Percentiles rank a stretch among this genome's conserved stretches.
Conservation (phyloP, 2,797 vertebrate species). For the Trichosurus vulpecula region DNA sequence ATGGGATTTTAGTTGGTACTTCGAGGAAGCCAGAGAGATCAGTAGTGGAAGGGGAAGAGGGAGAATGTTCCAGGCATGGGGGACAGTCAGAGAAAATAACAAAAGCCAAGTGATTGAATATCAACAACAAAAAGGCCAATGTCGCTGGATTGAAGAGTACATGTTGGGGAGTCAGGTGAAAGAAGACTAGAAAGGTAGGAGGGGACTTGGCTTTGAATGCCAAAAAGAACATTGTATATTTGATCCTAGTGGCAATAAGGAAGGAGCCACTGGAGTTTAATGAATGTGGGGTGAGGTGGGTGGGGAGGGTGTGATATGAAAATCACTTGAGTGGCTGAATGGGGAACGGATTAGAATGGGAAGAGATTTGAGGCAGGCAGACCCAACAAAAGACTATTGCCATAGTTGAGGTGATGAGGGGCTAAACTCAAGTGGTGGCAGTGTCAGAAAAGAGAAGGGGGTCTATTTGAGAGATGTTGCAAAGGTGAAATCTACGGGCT, state of each 20-base stretch:
- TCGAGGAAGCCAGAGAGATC: not conserved
- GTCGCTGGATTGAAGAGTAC: not conserved
- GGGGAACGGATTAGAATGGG: not conserved
- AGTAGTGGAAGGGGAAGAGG: not conserved
- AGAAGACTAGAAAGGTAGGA: not conserved
- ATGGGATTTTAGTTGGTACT: not conserved
- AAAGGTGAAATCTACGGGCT: not conserved
- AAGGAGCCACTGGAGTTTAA: not conserved
- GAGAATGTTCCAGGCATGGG: not conserved
- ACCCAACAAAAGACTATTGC: not conserved
- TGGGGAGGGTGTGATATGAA: not conserved
- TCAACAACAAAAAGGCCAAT: not conserved
- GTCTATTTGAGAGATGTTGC: not conserved
- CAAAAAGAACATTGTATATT: not conserved
- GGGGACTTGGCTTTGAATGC: not conserved
- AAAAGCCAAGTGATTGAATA: not conserved
- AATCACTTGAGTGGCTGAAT: not conserved
- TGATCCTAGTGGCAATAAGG: not conserved
- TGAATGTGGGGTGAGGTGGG: not conserved
- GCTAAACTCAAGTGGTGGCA: not conserved
- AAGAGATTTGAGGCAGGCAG: not conserved
- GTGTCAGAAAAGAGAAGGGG: not conserved
- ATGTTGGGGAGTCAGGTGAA: not conserved
- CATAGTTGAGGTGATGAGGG: not conserved
- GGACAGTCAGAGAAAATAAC: not conserved